Evolutionary conservation across 2,113 vertebrate genomes (phyloP).

Genomic region (Paraplagusia blochii): DNA sequence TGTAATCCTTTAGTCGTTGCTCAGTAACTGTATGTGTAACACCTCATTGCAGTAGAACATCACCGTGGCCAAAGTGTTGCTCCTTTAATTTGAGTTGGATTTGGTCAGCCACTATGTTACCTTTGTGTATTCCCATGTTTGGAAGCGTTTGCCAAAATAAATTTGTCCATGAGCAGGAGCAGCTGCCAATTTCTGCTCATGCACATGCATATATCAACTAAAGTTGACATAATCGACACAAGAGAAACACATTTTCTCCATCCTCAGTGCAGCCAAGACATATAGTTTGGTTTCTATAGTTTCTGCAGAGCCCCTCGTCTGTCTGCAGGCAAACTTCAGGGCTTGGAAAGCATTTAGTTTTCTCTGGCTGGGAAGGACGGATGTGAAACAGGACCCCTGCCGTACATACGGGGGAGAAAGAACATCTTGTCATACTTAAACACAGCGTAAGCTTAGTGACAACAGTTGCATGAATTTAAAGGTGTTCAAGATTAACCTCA

Average conservation of each 20-base stretch:
- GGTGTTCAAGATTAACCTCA: conserved; percentile 35
- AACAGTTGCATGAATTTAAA: conserved; percentile 34
- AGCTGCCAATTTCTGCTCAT: conserved; percentile 32
- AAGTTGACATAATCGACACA: conserved; percentile 25
- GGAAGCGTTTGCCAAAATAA: conserved; percentile 63
- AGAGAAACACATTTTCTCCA: conserved; percentile 28
- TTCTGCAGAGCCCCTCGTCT: conserved; percentile 50
- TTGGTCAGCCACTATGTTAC: conserved; percentile 24
- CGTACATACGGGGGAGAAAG: conserved; percentile 18
- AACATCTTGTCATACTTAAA: conserved; percentile 51
- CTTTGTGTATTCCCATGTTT: conserved; percentile 60
- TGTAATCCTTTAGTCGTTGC: too few species aligned
- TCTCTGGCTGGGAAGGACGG: conserved; percentile 47
- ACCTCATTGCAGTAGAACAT: too few species aligned
- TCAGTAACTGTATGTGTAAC: too few species aligned
- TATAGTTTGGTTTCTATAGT: conserved; percentile 54
- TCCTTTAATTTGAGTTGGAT: too few species aligned
- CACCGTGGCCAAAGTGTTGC: too few species aligned
- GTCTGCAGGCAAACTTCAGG: conserved; percentile 56
- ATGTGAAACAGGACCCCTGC: conserved; percentile 47
- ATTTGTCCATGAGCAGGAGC: conserved; percentile 48
- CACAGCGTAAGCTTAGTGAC: conserved; percentile 26
- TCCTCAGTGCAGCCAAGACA: conserved; percentile 31
- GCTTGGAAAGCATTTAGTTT: conserved; percentile 46
- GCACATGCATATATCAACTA: conserved; percentile 6